Conservation (phyloP, 2,113 vertebrate species). For the Labrus mixtus region DNA sequence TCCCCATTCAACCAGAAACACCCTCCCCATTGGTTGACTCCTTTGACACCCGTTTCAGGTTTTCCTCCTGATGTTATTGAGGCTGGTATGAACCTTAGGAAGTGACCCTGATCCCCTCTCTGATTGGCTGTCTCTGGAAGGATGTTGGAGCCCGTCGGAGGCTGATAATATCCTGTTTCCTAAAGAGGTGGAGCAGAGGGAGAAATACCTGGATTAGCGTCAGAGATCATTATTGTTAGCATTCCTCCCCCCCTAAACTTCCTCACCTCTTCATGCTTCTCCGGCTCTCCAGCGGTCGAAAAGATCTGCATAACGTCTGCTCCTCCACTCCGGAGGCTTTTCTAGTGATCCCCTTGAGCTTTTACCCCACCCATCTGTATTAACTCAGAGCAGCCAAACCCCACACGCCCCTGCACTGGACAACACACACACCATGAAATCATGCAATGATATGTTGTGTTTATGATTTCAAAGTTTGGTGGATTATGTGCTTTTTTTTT, state of each 20-base stretch:
- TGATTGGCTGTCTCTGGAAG: constrained; percentile 65
- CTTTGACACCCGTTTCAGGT: constrained; percentile 32
- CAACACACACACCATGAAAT: constrained; percentile 14
- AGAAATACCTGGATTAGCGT: constrained; percentile 81
- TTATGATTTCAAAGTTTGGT: constrained; percentile 22
- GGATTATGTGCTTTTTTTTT: constrained; percentile 4
- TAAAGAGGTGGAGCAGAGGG: constrained; percentile 52
- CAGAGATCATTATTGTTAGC: constrained; percentile 81
- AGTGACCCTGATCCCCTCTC: constrained; percentile 54
- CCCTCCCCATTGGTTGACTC: constrained; percentile 7
- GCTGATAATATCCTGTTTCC: constrained; percentile 76
- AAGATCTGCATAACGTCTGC: constrained; percentile 69
- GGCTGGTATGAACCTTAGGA: constrained; percentile 54
- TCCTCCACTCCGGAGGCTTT: constrained; percentile 62
- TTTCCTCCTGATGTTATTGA: constrained; percentile 52
- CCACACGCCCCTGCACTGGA: constrained; percentile 35
- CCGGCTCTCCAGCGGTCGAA: constrained; percentile 42
- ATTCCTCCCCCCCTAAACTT: constrained; percentile 58
- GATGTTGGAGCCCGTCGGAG: constrained; percentile 44
- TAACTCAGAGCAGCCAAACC: constrained; percentile 43
- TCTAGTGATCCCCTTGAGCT: constrained; percentile 66
- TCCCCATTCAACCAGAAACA: constrained; percentile 38
- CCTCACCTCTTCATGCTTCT: constrained; percentile 48
- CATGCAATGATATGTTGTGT: constrained; percentile 16
- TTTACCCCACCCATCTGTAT: constrained; percentile 69